Base-by-base conservation (phyloP, 2,888 invertebrate genomes). In the Acronicta alni region DNA sequence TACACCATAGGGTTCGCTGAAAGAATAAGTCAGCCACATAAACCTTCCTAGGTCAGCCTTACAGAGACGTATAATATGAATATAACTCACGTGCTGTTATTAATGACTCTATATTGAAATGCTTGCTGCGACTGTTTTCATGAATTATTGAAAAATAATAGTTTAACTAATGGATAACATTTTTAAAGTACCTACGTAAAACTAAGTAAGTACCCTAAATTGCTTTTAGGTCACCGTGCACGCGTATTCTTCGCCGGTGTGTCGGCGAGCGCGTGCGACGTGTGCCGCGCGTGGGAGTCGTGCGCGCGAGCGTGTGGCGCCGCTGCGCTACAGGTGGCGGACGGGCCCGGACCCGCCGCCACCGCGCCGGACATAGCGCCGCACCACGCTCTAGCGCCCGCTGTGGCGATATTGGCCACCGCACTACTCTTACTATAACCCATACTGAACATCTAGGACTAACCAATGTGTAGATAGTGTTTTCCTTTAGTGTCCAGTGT, bases 211-310 rank as follows among this genome's bases (percentile, higher is more conserved):
- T n/a, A n/a, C n/a, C n/a, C n/a, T n/a, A n/a, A n/a, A n/a, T n/a
- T n/a, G n/a, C n/a, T n/a, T n/a, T n/a, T n/a, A 97, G 98, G 97
- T 79, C 96, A 97, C 79, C 96, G 97, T 82, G 98, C 98, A 0
- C 95, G 98, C 72, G 96, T 97, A 75, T 98, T 98, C 90, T 98
- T 97, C 90, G 95, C 96, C 67, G 95, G 97, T 4, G 94, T 95
- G 46, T 90, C 94, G 62, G 95, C 97, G 35, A 96, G 96, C 1
- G 93, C 97, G 16, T 98, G 98, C 87, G 98, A 98, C 90, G 96
- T 98, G 81, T 98, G 98, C 83, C 97, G 97, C 77, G 83, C 81
- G 71, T 93, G 93, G 93, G 77, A 74, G 71, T 89, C 93, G 37
- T 94, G 93, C 75, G 84, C 84, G 15, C 85, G 86, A 65, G 92